Evolutionary conservation across 2,888 invertebrate genomes (phyloP), one percentile per base, ranked within the genome.

Genomic region (Erannis defoliaria): DNA sequence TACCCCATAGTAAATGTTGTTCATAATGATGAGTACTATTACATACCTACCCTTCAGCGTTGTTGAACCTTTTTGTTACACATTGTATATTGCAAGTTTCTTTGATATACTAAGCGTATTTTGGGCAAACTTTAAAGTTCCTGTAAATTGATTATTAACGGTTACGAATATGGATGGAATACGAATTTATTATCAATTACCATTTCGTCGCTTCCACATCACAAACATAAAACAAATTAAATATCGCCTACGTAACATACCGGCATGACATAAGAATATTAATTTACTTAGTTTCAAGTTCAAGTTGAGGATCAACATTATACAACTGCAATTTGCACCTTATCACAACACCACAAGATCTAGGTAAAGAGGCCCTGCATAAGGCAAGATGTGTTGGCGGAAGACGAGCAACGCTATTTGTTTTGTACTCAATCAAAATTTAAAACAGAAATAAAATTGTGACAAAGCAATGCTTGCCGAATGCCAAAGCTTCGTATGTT

Each of bases 201-300:
- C 48, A 33, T 9, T 38, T 56, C 12, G 21, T 40, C 42, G 35
- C 50, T 37, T 16, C 26, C n/a, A 70, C 68, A 67, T 67, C 21
- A 57, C 60, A 14, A 55, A 45, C 48, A 33, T 50, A 10, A 45
- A 42, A 42, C 42, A 53, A 48, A 55, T 42, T 51, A 50, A 19
- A 51, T 48, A 62, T 61, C 64, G 66, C 66, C 66, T 58, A 70
- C 65, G 45, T 57, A 50, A 62, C 46, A 62, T 63, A 40, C 53
- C 55, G 31, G 51, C 18, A 61, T 70, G 64, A 67, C 71, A 76
- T 64, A 67, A 70, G 23, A 70, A 48, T 64, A 68, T 71, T 68
- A 70, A 68, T 74, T 72, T 65, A 59, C 56, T 42, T 45, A 55
- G 54, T 49, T 70, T 74, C 75, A 79, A 78, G 79, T 77, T 79